Conservation (phyloP, 2,888 invertebrate genomes). For the Plutella xylostella region DNA sequence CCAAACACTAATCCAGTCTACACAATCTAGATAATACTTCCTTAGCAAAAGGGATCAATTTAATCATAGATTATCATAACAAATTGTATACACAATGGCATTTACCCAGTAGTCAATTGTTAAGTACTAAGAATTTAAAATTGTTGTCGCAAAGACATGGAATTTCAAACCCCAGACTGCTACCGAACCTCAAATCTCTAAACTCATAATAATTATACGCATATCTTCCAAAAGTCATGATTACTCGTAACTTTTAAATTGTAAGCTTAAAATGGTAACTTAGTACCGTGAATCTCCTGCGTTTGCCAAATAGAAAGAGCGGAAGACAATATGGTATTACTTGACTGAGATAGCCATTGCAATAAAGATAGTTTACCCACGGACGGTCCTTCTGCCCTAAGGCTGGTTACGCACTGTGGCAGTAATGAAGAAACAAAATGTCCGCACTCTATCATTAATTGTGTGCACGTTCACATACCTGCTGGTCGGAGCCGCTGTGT, state of each 20-base stretch:
- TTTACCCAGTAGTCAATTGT: slow-evolving; percentile 3
- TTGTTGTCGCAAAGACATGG: not conserved
- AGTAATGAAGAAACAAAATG: slow-evolving; percentile 99
- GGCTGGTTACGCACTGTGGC: slow-evolving; percentile 51
- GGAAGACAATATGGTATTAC: slow-evolving; percentile 31
- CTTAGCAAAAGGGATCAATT: slow-evolving; percentile 53
- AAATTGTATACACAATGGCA: not conserved
- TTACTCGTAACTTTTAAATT: slow-evolving; percentile 14
- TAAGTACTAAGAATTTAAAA: not conserved
- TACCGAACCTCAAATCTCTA: slow-evolving; percentile 27
- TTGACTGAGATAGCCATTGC: slow-evolving; percentile 25
- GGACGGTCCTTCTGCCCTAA: slow-evolving; percentile 44
- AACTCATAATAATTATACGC: no score
- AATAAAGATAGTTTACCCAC: slow-evolving; percentile 25
- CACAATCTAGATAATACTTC: slow-evolving; percentile 31
- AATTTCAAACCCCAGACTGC: slow-evolving; percentile 8
- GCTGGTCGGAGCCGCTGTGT: slow-evolving; percentile 98
- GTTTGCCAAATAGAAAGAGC: slow-evolving; percentile 8
- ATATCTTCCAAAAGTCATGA: no score
- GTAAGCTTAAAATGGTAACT: slow-evolving; percentile 38
- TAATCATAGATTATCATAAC: slow-evolving; percentile 42
- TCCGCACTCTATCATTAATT: slow-evolving; percentile 99
- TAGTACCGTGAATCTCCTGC: slow-evolving; percentile 19
- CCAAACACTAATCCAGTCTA: slow-evolving; percentile 21
- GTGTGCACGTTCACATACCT: slow-evolving; percentile 99